These are phyloP conservation scores for Lomographa bimaculata DNA, from an alignment of 2,888 invertebrate species.

Conservation along the genomic window DNA sequence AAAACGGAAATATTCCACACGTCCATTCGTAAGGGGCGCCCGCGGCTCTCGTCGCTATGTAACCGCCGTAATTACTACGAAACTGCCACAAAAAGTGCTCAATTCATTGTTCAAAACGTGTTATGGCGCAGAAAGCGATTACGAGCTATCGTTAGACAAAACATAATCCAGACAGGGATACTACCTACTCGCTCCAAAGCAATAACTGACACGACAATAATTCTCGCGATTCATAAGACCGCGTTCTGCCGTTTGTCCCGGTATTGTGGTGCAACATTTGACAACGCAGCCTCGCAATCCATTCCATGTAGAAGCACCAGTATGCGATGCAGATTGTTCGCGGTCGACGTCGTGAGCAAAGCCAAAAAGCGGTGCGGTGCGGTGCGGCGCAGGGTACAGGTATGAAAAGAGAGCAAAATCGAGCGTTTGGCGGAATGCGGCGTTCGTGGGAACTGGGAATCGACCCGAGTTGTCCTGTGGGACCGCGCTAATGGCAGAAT, in stretches of 20 bases:
- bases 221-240: too few species aligned
- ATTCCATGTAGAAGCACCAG: constrained; percentile 1
- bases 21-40: not conserved
- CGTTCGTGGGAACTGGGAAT: constrained; percentile 38
- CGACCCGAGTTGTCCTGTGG: too few species aligned
- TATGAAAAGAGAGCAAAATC: constrained; percentile 27
- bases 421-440: constrained; percentile 32
- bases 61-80: constrained; percentile 3
- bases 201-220: too few species aligned
- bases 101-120: not conserved
- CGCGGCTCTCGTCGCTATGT: not conserved
- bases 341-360: too few species aligned
- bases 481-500: too few species aligned
- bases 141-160: too few species aligned
- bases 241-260: too few species aligned
- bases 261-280: too few species aligned
- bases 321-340: constrained; percentile 21
- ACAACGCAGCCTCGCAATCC: too few species aligned
- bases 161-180: too few species aligned
- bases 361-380: not conserved
- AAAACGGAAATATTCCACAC: constrained; percentile 19
- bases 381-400: constrained; percentile 10
- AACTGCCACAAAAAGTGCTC: constrained; percentile 3
- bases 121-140: constrained; percentile 4
- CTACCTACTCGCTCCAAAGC: too few species aligned